Base-by-base conservation (phyloP, 2,888 invertebrate species). In the Venustoraphidia nigricollis region DNA sequence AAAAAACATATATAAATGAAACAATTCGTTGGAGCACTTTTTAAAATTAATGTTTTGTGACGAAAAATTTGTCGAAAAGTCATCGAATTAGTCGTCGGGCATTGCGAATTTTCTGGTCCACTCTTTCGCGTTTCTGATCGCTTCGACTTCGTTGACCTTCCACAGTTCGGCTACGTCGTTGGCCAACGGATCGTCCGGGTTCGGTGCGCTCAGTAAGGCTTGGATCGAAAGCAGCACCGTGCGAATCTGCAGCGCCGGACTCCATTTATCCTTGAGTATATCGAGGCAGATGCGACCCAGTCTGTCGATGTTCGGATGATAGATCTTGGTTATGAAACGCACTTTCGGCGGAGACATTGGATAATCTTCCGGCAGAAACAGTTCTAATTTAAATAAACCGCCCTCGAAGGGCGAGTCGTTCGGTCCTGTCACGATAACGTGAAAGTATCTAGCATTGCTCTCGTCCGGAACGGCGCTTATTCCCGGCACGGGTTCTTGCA, bases 281-380 rank as follows among this genome's bases (percentile, higher is more conserved):
- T 99, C 98, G 69, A 98, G 73, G 67, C 98, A 98, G 74, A 99
- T 98, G 71, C 98, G 81, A 52, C 98, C 98, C 60, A 98, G 76
- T 72, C 96, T 94, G 76, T 98, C 98, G 69, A 99, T 98, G 72
- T 98, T 99, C 61, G 98, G 98, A 76, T 98, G 98, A 73, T 97
- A 98, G 71, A 98, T 98, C 79, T 96, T 97, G 54, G 98, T 97
- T 70, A 97, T 89, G 76, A 98, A 98, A 65, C 96, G 83, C 67
- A 97, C 97, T 82, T 95, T 97, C 55, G 98, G 98, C 56, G 98
- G 96, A 57, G 95, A 93, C 91, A 99, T 94, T 52, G 98, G 98
- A 72, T 99, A 99, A 70, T 98, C 97, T 71, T 98, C 97, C 52
- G 98, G 98, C 64, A 98, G 77, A 74, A 98, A 99, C 61, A 98